These are phyloP conservation scores for Ptychoptera albimana DNA, from an alignment of 2,888 invertebrate species.

Conservation along the genomic window DNA sequence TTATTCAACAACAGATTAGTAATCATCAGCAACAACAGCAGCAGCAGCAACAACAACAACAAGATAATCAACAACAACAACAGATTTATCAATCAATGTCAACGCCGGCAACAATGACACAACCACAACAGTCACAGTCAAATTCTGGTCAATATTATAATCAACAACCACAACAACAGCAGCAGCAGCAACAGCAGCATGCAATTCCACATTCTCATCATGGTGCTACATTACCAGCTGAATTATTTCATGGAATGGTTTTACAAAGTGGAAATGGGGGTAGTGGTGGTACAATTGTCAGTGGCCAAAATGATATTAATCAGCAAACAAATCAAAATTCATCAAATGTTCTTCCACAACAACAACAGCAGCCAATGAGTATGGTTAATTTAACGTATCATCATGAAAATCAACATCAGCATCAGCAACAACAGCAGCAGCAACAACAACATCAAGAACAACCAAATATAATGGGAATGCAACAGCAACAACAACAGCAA, in stretches of 20 bases:
- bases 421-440: conserved; percentile 24
- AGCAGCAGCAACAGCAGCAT: conserved; percentile 22
- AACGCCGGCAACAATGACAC: conserved; percentile 29
- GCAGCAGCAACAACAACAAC: conserved; percentile 24
- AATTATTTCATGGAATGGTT: conserved; percentile 12
- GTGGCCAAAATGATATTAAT: not conserved
- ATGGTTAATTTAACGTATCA: conserved; percentile 7
- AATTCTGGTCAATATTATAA: conserved; percentile 27
- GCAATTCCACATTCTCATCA: conserved; percentile 17
- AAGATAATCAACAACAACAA: conserved; percentile 34
- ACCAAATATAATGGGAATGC: conserved; percentile 15
- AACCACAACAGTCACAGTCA: conserved; percentile 35
- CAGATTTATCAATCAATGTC: conserved; percentile 36
- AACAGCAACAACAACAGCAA: not conserved
- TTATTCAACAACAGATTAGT: conserved; percentile 30
- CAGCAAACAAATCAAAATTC: conserved; percentile 2
- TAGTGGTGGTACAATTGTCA: too few relatives aligned
- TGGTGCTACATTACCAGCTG: conserved; percentile 18
- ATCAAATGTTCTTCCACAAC: conserved; percentile 3
- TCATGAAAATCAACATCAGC: conserved; percentile 15
- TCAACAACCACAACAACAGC: conserved; percentile 26
- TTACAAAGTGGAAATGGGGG: not conserved
- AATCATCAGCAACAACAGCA: conserved; percentile 4
- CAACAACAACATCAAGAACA: conserved; percentile 35
- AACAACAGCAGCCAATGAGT: conserved; percentile 8